These are phyloP conservation scores for Melolontha melolontha DNA, from an alignment of 2,888 invertebrate species.

Conservation along the genomic window DNA sequence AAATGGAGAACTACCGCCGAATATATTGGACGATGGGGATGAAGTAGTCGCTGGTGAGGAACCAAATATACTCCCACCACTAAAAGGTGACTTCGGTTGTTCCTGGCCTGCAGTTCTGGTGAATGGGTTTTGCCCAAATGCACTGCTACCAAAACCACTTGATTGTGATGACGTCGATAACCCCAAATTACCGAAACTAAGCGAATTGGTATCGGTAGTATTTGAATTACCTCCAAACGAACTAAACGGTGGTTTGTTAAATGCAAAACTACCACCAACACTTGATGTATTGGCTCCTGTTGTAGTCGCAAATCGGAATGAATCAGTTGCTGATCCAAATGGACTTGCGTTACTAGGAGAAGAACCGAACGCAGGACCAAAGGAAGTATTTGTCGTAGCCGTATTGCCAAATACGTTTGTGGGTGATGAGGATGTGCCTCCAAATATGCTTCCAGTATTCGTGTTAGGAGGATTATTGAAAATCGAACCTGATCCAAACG, in stretches of 20 bases:
- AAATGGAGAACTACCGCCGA: constrained; percentile 32
- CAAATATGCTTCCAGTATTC: constrained; percentile 60
- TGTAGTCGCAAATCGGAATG: constrained; percentile 48
- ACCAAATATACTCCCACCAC: constrained; percentile 46
- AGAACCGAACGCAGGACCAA: constrained; percentile 29
- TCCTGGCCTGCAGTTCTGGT: constrained; percentile 40
- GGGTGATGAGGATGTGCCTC: constrained; percentile 54
- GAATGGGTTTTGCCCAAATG: constrained; percentile 58
- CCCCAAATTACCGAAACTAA: constrained; percentile 45
- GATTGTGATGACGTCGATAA: constrained; percentile 42
- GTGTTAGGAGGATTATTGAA: constrained; percentile 59
- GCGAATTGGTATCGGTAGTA: constrained; percentile 33
- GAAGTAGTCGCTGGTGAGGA: constrained; percentile 27
- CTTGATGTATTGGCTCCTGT: constrained; percentile 40
- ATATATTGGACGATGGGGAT: constrained; percentile 23
- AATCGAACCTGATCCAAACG: constrained; percentile 59
- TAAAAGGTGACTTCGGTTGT: constrained; percentile 45
- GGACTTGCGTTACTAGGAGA: constrained; percentile 24
- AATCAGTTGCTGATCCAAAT: constrained; percentile 40
- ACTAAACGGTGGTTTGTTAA: constrained; percentile 25
- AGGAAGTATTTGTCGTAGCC: constrained; percentile 13
- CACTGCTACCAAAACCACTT: constrained; percentile 50
- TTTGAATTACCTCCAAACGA: constrained; percentile 34
- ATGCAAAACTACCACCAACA: constrained; percentile 20
- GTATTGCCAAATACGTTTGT: constrained; percentile 50